Base-by-base conservation (phyloP, 2,888 invertebrate species). In the Chironomus tentans region DNA sequence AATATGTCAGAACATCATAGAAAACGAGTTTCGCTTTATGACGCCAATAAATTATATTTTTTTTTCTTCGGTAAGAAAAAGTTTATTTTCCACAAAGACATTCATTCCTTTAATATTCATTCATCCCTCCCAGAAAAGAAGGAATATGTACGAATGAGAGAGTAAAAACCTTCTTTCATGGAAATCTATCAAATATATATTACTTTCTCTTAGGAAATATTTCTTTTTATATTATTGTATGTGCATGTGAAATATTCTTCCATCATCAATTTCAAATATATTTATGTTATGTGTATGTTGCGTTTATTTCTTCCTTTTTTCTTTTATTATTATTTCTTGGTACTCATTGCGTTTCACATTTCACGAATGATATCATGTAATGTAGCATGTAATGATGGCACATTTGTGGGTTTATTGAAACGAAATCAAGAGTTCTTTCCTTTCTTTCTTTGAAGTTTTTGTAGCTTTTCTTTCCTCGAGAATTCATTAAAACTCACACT, bases 1-100 rank as follows among this genome's bases (percentile, higher is more conserved):
- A 71, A 22, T 48, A 56, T 71, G 71, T 71, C 50, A 48, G 70
- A 70, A 70, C 70, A 70, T 70, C 46, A 70, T 70, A 48, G 70
- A 70, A 48, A 65, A 65, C 65, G 47, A 70, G 70, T 70, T 70
- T 65, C 65, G 65, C 65, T 65, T 65, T 65, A 65, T 65, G 65
- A 65, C 21, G 65, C 65, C 65, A 65, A 65, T 65, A 65, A 65
- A 65, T 65, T 65, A 65, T 65, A 24, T 65, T 3, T 3, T 28
- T 65, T 65, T 13, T 22, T 65, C 13, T n/a, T 38, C n/a, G 22
- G 62, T 15, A 22, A 22, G 10, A 62, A 62, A 22, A 62, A 56
- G 56, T 65, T 65, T 65, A 65, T 65, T 65, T 56, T 65, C 12
- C 65, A 12, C 21, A 65, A 24, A 65, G 65, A 65, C 65, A 65